Base-by-base conservation (phyloP, 2,113 vertebrate genomes). In the Chaetodon trifascialis region DNA sequence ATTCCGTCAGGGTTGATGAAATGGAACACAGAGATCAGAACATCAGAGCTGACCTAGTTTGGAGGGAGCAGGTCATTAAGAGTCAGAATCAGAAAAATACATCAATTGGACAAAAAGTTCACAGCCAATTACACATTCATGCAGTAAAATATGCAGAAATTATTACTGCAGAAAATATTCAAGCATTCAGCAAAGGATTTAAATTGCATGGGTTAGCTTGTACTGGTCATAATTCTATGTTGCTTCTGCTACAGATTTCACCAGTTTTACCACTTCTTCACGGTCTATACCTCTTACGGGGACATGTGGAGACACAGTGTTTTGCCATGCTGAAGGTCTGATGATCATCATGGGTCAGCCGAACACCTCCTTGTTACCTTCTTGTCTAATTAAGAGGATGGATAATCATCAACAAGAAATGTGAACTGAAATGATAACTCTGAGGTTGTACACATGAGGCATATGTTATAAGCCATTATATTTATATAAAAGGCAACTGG, bases 1-100 rank as follows among this genome's bases (percentile, higher is more conserved):
- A 80, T 75, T 84, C 76, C 69, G 55, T 5, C 23, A 56, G 23
- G 14, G 55, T 56, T 1, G 85, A 58, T 73, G 76, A 82, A 84
- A 82, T 51, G 60, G 86, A 89, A 76, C 60, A 58, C 70, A 47
- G 80, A 89, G 85, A 89, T 91, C 87, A 90, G 82, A 90, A 89
- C 76, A 89, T 46, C 71, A 84, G 78, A 64, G 86, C 82, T 89
- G 92, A 91, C 92, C 91, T 91, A 91, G 80, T 90, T 92, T 47
- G 74, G 79, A 63, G 86, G 73, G 76, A 82, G 82, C 77, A 71
- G 68, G 34, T 66, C 11, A 12, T 69, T 86, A 58, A 62, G 66
- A 78, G 44, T 36, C 49, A 76, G 51, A 78, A 54, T 54, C 21
- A 23, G 49, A 64, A 30, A 30, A 73, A 60, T n/a, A 11, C 73